Evolutionary conservation across 2,797 vertebrate species (phyloP), one percentile per base, ranked within the genome.

Genomic region (Microchirus variegatus): DNA sequence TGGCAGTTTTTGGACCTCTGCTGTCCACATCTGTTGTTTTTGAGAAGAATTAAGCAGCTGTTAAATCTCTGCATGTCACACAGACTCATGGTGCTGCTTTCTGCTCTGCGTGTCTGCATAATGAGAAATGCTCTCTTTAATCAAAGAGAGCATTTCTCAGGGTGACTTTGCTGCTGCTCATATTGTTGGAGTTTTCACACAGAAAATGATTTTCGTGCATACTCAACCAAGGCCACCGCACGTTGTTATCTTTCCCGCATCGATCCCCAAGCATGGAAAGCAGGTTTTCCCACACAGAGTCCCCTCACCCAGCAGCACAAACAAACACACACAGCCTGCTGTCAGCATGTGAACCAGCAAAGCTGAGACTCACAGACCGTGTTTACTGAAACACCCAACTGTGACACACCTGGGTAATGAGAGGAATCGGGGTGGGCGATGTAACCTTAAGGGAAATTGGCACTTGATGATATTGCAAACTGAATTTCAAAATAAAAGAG

Each of bases 241-340:
- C 44, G 38, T 62, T 75, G 89, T 93, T 94, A 94, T 94, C 93
- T 92, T 48, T 61, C 53, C 58, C 60, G 63, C 85, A 93, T 93
- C 81, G 83, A 93, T 93, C 89, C 67, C 9, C 55, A 75, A 73
- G 75, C 19, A 41, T 68, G 60, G 72, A 77, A 67, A 84, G 54
- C 13, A 76, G 77, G 58, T 78, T 85, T 94, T 94, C 93, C 93
- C 93, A 93, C 91, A 89, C 80, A 59, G 56, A 66, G 61, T 72
- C 77, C 75, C 75, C 61, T 79, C 71, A 70, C 44, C 22, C 73
- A 52, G 60, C 60, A 76, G 77, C 70, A 68, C 82, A 90, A 91
- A 90, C 87, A 92, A 90, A 90, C 73, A 91, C 74, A 78, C 52
- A 74, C 59, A 14, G 76, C 58, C 63, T 70, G 53, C 77, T 81